Evolutionary conservation across 2,888 invertebrate species (phyloP).

Genomic region (Eupeodes luniger): DNA sequence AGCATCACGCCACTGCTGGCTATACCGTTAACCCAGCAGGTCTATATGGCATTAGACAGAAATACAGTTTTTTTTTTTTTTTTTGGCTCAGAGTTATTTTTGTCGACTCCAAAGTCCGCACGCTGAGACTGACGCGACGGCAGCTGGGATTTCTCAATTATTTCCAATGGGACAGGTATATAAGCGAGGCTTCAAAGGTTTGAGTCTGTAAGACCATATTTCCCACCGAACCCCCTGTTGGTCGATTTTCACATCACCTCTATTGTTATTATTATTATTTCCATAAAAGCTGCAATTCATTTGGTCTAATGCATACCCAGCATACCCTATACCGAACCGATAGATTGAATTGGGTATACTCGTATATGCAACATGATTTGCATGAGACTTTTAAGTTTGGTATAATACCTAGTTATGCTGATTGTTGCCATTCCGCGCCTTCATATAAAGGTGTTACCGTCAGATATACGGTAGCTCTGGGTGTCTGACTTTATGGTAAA

Average conservation of each 20-base stretch:
- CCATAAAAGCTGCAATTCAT: conserved; percentile 61
- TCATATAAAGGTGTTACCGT: background rate
- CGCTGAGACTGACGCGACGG: background rate
- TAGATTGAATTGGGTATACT: conserved; percentile 17
- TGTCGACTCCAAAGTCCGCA: background rate
- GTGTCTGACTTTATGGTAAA: conserved; percentile 38
- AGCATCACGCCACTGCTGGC: conserved; percentile 14
- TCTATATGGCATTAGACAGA: background rate
- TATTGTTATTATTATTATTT: conserved; percentile 36
- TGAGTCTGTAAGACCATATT: background rate
- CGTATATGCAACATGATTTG: conserved; percentile 40
- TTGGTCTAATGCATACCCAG: conserved; percentile 32
- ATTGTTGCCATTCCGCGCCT: background rate
- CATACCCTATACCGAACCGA: too few relatives aligned
- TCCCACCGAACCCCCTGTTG: background rate
- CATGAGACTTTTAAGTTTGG: conserved; percentile 23
- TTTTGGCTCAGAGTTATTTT: conserved; percentile 9
- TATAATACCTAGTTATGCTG: background rate
- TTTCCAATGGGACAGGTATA: conserved; percentile 9
- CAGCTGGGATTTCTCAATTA: conserved; percentile 56
- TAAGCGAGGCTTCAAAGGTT: conserved; percentile 3
- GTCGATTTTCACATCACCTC: background rate
- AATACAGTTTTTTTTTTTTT: conserved; percentile 7
- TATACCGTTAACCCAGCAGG: background rate
- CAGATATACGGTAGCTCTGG: conserved; percentile 1